Percentiles rank a stretch among this genome's conserved stretches.
Conservation (phyloP, 1,140 invertebrate species). For the Wiebesia pumilae region DNA sequence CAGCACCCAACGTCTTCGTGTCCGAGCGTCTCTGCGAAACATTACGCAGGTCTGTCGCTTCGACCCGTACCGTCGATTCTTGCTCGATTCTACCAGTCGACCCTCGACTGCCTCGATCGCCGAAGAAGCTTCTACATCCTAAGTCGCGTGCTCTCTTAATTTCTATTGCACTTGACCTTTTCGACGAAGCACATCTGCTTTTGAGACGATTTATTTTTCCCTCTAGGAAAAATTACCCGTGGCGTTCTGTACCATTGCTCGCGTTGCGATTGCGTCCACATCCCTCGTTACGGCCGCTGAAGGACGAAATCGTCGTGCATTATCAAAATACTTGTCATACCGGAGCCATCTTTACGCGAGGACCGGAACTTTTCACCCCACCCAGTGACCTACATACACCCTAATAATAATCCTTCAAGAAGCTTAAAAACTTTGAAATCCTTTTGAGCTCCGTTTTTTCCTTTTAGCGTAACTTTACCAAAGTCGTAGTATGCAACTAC, state of each 20-base stretch:
- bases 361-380: conserved; percentile 5
- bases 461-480: neutral
- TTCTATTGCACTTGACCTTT: no score
- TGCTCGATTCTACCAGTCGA: neutral
- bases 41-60: neutral
- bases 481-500: neutral
- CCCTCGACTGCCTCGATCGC: no score
- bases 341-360: neutral
- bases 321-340: neutral
- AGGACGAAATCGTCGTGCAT: neutral
- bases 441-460: neutral
- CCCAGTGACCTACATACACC: neutral
- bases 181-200: no score
- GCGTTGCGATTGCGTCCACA: neutral
- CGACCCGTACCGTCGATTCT: neutral
- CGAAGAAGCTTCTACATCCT: no score
- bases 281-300: neutral
- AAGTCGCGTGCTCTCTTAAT: no score
- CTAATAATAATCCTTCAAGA: conserved; percentile 10
- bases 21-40: neutral
- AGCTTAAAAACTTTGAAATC: neutral
- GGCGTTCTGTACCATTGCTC: no score
- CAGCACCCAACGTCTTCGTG: neutral
- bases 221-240: no score
- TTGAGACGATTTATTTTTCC: no score